Percentiles rank a stretch among this genome's conserved stretches.
Conservation (phyloP, 2,888 invertebrate genomes). For the Chrysodeixis includens region DNA sequence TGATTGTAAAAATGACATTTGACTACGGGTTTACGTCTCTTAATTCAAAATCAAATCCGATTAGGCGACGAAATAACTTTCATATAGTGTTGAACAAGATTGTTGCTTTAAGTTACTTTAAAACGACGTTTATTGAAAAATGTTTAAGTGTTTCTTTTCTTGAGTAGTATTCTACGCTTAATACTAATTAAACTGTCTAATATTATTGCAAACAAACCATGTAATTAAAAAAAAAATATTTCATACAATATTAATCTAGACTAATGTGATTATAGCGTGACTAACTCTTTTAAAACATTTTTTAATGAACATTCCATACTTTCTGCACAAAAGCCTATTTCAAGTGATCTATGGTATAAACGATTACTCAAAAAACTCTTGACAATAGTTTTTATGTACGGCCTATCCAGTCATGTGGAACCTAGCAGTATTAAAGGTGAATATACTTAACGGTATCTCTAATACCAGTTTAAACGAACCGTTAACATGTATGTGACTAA, state of each 20-base stretch:
- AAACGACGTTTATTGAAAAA: not conserved
- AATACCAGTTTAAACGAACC: not conserved
- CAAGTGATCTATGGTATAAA: no score
- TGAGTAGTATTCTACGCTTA: not conserved
- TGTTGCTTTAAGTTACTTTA: no score
- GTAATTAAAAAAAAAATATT: not conserved
- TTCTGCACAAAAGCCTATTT: not conserved
- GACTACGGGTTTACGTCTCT: no score
- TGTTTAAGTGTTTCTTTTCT: not conserved
- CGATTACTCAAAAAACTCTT: not conserved
- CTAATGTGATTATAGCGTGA: constrained; percentile 15
- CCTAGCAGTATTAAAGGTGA: not conserved
- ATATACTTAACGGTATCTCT: constrained; percentile 7
- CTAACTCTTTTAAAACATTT: constrained; percentile 10
- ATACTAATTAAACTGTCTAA: constrained; percentile 6
- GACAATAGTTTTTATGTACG: not conserved
- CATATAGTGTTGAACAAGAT: no score
- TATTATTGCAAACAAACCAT: constrained; percentile 6
- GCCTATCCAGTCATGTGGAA: not conserved
- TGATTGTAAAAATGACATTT: no score
- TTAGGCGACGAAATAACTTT: no score
- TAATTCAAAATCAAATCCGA: no score
- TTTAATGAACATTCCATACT: not conserved
- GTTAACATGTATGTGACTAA: constrained; percentile 1
- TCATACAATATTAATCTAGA: not conserved